Conservation (phyloP, 2,888 invertebrate species). For the Pedicia rivosa region DNA sequence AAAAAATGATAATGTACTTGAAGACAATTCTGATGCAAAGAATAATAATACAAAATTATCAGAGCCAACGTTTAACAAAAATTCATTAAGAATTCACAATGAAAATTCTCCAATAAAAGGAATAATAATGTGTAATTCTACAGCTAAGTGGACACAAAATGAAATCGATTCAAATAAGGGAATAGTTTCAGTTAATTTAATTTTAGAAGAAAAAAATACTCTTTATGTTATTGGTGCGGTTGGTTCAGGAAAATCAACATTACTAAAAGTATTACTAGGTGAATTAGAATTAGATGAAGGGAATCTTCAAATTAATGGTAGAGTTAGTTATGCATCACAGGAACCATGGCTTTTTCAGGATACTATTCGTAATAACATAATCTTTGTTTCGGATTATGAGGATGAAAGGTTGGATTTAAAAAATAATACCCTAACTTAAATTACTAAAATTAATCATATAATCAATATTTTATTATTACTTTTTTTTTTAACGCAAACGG, state of each 20-base stretch:
- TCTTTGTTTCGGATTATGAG: slow-evolving; percentile 39
- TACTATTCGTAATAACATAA: slow-evolving; percentile 51
- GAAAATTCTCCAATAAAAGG: too few species aligned
- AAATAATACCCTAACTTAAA: slow-evolving; percentile 30
- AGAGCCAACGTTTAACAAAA: too few species aligned
- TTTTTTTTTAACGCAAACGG: too few species aligned
- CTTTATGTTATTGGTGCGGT: slow-evolving; percentile 47
- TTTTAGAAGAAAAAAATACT: slow-evolving; percentile 16
- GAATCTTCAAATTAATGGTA: slow-evolving; percentile 29
- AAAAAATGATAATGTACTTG: not conserved
- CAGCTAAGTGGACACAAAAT: slow-evolving; percentile 7
- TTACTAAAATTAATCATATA: too few species aligned
- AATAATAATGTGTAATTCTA: too few species aligned
- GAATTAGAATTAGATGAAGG: slow-evolving; percentile 43
- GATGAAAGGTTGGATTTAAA: slow-evolving; percentile 36
- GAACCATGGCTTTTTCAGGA: slow-evolving; percentile 45
- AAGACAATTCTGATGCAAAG: too few species aligned
- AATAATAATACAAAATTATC: too few species aligned
- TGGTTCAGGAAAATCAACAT: slow-evolving; percentile 49
- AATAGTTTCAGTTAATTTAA: slow-evolving; percentile 8
- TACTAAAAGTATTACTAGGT: slow-evolving; percentile 52
- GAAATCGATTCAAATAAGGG: slow-evolving; percentile 4
- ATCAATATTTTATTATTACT: too few species aligned
- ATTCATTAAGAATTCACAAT: too few species aligned
- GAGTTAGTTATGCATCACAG: slow-evolving; percentile 40